phyloP scores from a whole-genome alignment of 2,113 vertebrate genomes.

The Procapra przewalskii region DNA sequence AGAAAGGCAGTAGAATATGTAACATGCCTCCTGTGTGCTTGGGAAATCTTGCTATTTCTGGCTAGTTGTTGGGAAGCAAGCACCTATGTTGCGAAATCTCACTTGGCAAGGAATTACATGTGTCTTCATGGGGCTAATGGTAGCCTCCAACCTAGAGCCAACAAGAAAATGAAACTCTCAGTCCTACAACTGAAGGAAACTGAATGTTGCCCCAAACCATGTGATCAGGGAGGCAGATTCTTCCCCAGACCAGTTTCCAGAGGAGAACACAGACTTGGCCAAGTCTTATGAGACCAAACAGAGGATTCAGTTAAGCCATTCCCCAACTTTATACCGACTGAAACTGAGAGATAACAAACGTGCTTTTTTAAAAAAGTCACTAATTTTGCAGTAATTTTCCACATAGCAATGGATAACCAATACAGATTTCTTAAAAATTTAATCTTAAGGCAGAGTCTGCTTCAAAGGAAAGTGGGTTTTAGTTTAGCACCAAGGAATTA shows the following conservation, averaged over 20 bases:
- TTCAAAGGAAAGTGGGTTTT: background rate
- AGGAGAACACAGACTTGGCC: background rate
- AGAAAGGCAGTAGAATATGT: background rate
- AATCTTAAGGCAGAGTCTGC: background rate
- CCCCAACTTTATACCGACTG: background rate
- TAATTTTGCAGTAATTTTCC: background rate
- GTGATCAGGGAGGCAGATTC: background rate
- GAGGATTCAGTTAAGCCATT: background rate
- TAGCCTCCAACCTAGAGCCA: background rate
- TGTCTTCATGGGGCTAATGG: background rate
- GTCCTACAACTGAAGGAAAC: background rate
- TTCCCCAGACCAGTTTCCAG: background rate
- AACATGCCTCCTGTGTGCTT: background rate
- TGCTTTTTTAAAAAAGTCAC: background rate
- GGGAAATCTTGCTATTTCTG: background rate
- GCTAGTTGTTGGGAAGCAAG: background rate
- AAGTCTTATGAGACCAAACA: background rate
- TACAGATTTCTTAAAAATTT: background rate
- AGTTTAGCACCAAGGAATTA: background rate
- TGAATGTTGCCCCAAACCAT: background rate
- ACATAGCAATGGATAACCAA: background rate
- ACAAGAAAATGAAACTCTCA: background rate
- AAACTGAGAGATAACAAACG: background rate
- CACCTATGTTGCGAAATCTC: background rate
- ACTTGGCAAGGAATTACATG: background rate